Percentiles rank a stretch among this genome's conserved stretches.
phyloP scores from a whole-genome alignment of 2,797 vertebrate genomes.

The Melanotaenia parkinsoni region DNA sequence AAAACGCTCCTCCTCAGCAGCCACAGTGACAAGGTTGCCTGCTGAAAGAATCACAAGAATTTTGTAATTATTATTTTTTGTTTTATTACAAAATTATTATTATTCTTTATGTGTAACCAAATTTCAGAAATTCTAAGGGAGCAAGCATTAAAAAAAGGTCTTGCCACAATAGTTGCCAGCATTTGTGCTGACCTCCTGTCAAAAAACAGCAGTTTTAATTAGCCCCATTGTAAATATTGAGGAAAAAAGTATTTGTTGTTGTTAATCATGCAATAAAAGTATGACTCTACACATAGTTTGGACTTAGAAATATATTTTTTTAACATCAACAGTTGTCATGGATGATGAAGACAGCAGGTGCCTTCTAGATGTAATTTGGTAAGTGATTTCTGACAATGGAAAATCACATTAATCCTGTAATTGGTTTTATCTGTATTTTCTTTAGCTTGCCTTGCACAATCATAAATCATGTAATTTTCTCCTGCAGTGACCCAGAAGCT shows the following conservation, averaged over 20 bases:
- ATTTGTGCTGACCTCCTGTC: too few species aligned
- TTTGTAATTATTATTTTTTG: neutral
- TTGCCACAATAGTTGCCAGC: too few species aligned
- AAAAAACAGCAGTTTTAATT: too few species aligned
- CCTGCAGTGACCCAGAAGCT: slow-evolving; percentile 93
- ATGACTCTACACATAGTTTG: neutral
- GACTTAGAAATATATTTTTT: slow-evolving; percentile 3
- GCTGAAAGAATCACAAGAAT: neutral
- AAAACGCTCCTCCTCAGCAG: neutral
- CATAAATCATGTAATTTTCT: slow-evolving; percentile 41
- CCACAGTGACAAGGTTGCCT: neutral
- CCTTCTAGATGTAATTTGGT: slow-evolving; percentile 99
- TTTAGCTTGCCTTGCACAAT: neutral
- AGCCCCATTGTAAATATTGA: too few species aligned
- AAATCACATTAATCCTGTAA: neutral
- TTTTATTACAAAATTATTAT: neutral
- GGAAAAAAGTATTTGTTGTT: too few species aligned
- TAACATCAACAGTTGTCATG: slow-evolving; percentile 91
- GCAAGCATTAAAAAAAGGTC: neutral
- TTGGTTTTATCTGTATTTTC: neutral
- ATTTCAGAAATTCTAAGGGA: neutral
- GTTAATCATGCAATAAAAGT: neutral
- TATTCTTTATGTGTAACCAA: neutral
- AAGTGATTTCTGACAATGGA: slow-evolving; percentile 70
- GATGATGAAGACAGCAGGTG: slow-evolving; percentile 99